These are phyloP conservation scores for Liasis olivaceus DNA, from an alignment of 2,797 vertebrate genomes.

Conservation along the genomic window DNA sequence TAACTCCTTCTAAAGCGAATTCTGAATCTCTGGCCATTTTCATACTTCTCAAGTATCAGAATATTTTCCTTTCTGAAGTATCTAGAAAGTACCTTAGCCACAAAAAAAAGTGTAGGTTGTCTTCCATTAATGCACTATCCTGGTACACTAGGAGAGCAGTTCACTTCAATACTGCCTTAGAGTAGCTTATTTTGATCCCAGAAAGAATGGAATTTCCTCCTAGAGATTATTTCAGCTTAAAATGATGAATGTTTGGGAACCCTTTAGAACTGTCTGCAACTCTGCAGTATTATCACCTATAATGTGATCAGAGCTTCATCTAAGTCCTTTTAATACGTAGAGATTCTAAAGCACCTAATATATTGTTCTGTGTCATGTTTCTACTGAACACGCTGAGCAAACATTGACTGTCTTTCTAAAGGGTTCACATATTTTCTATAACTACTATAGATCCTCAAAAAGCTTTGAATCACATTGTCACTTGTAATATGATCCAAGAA, in stretches of 20 bases:
- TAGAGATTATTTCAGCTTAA: neutral
- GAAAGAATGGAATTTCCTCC: neutral
- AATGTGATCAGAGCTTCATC: neutral
- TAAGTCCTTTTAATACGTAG: neutral
- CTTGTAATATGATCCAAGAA: neutral
- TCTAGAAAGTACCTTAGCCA: neutral
- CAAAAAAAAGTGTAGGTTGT: neutral
- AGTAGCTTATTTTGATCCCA: neutral
- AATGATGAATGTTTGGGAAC: neutral
- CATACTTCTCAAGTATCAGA: neutral
- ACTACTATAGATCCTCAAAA: neutral
- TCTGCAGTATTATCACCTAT: neutral
- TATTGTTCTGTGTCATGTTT: neutral
- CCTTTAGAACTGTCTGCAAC: neutral
- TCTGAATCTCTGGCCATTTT: neutral
- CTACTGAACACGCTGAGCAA: neutral
- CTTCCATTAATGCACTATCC: neutral
- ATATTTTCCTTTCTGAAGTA: neutral
- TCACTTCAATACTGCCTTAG: neutral
- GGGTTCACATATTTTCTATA: neutral
- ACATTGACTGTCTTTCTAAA: neutral
- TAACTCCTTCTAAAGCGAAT: neutral
- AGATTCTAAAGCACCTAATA: neutral
- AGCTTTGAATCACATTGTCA: neutral
- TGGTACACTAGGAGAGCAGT: neutral